Conservation (phyloP, 2,888 invertebrate species). For the Syrphus vitripennis region DNA sequence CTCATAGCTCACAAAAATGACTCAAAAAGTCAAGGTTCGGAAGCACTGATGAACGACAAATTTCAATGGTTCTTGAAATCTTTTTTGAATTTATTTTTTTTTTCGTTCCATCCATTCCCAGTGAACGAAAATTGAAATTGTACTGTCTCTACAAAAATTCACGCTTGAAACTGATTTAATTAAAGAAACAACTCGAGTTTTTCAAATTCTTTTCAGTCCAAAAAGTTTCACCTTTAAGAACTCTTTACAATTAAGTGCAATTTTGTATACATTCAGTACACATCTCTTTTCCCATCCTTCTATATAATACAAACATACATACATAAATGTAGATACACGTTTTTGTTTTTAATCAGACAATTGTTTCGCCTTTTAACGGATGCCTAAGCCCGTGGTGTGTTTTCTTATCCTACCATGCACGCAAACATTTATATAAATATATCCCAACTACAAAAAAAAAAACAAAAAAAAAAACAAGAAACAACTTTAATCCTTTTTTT, state of each 20-base stretch:
- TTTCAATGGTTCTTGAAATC: too few relatives aligned
- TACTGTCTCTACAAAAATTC: neutral
- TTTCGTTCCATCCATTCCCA: too few relatives aligned
- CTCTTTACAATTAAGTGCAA: neutral
- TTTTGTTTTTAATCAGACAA: constrained; percentile 59
- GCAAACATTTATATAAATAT: constrained; percentile 21
- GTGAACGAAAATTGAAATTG: neutral
- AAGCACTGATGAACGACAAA: too few relatives aligned
- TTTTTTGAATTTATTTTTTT: too few relatives aligned
- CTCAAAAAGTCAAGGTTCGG: too few relatives aligned
- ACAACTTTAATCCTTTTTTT: constrained; percentile 48
- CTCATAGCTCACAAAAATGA: too few relatives aligned
- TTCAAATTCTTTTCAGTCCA: neutral
- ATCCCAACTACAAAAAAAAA: neutral
- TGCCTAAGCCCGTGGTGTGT: constrained; percentile 38
- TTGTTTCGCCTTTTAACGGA: constrained; percentile 55
- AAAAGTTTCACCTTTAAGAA: neutral
- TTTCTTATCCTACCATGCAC: constrained; percentile 3
- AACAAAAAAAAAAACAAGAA: too few relatives aligned
- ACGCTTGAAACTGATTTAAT: neutral
- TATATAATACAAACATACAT: too few relatives aligned
- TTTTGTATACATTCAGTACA: constrained; percentile 6
- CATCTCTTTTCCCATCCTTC: neutral
- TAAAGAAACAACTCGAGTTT: neutral
- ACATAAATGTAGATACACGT: neutral